phyloP scores from a whole-genome alignment of 2,888 invertebrate genomes.

The Phortica magna region DNA sequence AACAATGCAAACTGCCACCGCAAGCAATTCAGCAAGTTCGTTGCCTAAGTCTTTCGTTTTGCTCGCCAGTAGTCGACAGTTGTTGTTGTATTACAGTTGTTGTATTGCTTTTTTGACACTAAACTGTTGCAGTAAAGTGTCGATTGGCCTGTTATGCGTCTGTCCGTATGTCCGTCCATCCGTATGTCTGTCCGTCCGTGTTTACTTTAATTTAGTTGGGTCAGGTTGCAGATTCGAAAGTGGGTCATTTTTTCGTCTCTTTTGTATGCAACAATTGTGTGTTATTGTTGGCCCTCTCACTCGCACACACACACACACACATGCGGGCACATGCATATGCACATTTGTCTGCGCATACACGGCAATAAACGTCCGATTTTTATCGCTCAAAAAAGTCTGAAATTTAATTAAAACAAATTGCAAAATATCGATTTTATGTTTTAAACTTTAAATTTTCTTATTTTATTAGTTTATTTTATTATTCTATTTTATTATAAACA shows the following conservation, averaged over 20 bases:
- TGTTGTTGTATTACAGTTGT: neutral
- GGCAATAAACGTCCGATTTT: no score
- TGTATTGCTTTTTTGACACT: constrained; percentile 52
- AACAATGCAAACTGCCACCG: neutral
- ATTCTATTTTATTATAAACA: no score
- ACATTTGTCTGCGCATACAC: no score
- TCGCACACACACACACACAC: no score
- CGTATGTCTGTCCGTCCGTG: constrained; percentile 37
- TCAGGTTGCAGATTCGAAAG: constrained; percentile 72
- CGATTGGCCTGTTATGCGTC: constrained; percentile 36
- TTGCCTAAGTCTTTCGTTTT: constrained; percentile 69
- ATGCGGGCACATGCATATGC: no score
- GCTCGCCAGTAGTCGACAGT: constrained; percentile 34
- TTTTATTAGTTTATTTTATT: no score
- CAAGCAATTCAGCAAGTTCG: constrained; percentile 59
- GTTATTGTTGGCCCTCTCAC: constrained; percentile 45
- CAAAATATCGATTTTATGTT: no score
- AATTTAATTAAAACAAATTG: no score
- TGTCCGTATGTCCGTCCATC: neutral
- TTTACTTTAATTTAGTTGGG: constrained; percentile 58
- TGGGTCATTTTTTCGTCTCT: constrained; percentile 61
- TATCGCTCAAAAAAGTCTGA: no score
- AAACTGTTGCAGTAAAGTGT: constrained; percentile 68
- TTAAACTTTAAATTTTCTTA: no score
- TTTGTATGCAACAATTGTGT: constrained; percentile 56